These are phyloP conservation scores for Pipra filicauda DNA, from an alignment of 2,113 vertebrate genomes.

Conservation along the genomic window DNA sequence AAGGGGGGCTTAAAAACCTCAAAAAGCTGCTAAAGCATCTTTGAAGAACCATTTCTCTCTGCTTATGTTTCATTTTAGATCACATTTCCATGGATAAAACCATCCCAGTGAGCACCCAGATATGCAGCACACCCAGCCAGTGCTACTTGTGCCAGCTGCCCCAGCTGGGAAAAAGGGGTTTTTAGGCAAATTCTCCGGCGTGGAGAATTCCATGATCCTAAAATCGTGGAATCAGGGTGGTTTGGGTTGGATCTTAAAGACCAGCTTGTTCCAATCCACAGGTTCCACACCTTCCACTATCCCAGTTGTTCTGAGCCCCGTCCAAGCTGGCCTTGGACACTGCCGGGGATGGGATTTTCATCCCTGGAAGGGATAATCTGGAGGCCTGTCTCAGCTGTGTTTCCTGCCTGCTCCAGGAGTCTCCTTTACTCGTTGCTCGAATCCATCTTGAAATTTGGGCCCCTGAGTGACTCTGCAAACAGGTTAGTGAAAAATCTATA, in stretches of 20 bases:
- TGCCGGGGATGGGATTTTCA: not conserved
- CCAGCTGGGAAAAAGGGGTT: not conserved
- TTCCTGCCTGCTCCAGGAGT: not conserved
- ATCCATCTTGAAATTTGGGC: not conserved
- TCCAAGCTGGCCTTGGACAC: not conserved
- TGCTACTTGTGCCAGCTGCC: not conserved
- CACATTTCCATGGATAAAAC: not conserved
- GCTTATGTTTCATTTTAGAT: rapidly evolving
- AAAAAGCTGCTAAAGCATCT: not conserved
- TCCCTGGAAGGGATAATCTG: not conserved
- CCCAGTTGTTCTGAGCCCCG: not conserved
- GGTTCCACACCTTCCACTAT: not conserved
- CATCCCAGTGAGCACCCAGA: not conserved
- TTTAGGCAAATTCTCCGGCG: not conserved
- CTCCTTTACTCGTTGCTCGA: not conserved
- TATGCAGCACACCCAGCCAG: not conserved
- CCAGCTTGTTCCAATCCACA: too few relatives aligned
- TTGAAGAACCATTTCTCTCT: not conserved
- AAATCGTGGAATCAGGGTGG: too few relatives aligned
- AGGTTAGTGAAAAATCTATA: constrained; percentile 50
- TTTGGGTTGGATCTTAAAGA: not conserved
- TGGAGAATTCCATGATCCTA: too few relatives aligned
- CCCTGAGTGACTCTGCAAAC: not conserved
- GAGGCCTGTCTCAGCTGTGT: rapidly evolving
- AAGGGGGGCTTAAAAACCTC: not conserved